These are phyloP conservation scores for Rhizoglyphus robini DNA, from an alignment of 1,140 invertebrate genomes.

Conservation along the genomic window DNA sequence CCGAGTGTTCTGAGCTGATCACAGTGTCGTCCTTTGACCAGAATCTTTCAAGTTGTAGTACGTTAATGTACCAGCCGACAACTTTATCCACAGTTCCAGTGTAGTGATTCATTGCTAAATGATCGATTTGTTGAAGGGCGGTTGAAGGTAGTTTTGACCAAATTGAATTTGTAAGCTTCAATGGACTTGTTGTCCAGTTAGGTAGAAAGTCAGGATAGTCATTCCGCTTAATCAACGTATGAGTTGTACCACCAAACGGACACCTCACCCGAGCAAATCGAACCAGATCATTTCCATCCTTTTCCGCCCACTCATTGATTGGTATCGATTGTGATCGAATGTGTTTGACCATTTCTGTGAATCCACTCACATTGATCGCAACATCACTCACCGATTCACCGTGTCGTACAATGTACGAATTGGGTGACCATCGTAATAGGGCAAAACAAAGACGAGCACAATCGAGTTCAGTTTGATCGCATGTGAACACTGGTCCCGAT, in stretches of 20 bases:
- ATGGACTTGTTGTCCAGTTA: slow-evolving; percentile 48
- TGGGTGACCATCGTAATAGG: slow-evolving; percentile 49
- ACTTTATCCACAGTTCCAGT: slow-evolving; percentile 72
- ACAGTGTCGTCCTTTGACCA: slow-evolving; percentile 97
- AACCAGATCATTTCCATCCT: slow-evolving; percentile 36
- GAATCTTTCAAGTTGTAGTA: slow-evolving; percentile 88
- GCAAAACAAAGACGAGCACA: slow-evolving; percentile 75
- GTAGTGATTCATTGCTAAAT: slow-evolving; percentile 92
- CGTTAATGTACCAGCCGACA: slow-evolving; percentile 79
- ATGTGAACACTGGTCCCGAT: slow-evolving; percentile 64
- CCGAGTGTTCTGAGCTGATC: slow-evolving; percentile 88
- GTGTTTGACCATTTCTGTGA: not conserved
- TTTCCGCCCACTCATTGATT: slow-evolving; percentile 15
- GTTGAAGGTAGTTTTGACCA: slow-evolving; percentile 1
- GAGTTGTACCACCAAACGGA: slow-evolving; percentile 94
- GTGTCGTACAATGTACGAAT: slow-evolving; percentile 62
- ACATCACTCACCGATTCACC: slow-evolving; percentile 95
- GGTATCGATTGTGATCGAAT: not conserved
- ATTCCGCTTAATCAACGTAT: slow-evolving; percentile 80
- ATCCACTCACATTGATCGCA: slow-evolving; percentile 4
- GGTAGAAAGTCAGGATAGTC: slow-evolving; percentile 80
- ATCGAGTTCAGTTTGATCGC: slow-evolving; percentile 89
- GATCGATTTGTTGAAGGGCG: slow-evolving; percentile 78
- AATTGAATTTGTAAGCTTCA: slow-evolving; percentile 20
- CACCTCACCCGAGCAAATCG: slow-evolving; percentile 69